Evolutionary conservation across 35 echinoderm and acorn worm species (phyloP), one percentile per base, ranked within the genome.

Genomic region (Apostichopus californicus): DNA sequence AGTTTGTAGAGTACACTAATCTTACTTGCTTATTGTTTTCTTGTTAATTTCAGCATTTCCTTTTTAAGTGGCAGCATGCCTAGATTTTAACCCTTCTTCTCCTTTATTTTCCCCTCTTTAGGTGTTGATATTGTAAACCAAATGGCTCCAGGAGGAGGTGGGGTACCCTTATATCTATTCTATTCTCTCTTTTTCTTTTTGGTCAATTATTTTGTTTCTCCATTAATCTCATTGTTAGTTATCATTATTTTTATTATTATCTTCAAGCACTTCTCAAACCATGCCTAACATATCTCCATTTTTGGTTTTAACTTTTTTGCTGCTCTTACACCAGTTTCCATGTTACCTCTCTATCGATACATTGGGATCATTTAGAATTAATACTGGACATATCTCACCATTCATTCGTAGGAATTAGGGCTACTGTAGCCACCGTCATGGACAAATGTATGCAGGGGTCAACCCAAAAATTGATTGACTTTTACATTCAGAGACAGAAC

Each of bases 121-220:
- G 81, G 81, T 85, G 53, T 83, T 83, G 80, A 83, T 83, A 83
- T 18, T 83, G 56, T 85, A 85, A 59, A 85, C 81, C 54, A 85
- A 85, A 85, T 85, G 81, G 81, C 81, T 58, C 55, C 54, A 58
- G 81, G 81, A 85, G 81, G 81, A 85, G 81, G 81, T 85, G 81
- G 81, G 55, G 81, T 85, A 85, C 81, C 81, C 81, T 60, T 85
- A 85, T 84, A 84, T 20, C 57, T 81, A 13, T 81, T 12, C 46
- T 81, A 54, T 28, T 9, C 52, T 81, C 54, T 55, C 9, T 81
- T 22, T 24, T 75, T 75, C 0, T 17, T 75, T n/a, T 75, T 75
- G n/a, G 21, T 14, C 11, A 68, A 68, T 14, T 18, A 68, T 68
- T 68, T 68, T 18, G 18, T 11, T 68, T 68, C 1, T 11, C 64